Base-by-base conservation (phyloP, 1,140 invertebrate species). In the Drosophila willistoni region DNA sequence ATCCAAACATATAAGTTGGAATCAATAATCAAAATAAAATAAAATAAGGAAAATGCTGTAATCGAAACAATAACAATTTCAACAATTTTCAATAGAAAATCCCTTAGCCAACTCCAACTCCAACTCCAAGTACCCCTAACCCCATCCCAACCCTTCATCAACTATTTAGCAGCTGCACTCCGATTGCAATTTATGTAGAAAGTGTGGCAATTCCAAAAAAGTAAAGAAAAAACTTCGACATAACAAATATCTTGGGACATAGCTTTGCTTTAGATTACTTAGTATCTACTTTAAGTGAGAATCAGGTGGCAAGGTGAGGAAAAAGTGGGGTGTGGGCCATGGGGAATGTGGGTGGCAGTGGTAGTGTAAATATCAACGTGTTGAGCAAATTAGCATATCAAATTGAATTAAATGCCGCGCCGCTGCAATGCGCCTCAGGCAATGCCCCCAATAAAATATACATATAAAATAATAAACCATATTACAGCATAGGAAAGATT, bases 381-480 rank as follows among this genome's bases (percentile, higher is more conserved):
- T 70, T 77, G 66, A 73, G 79, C 66, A 82, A 77, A 84, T 84
- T 84, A 90, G 75, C 85, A 89, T 89, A 81, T 76, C 78, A 90
- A 90, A 90, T 90, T 89, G 85, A 90, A 87, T 90, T 81, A 90
- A 81, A 65, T 54, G 82, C 70, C 56, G 82, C 56, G 82, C 70
- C 56, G 82, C 72, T 76, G 61, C 74, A 85, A 79, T 84, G 71
- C 64, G 72, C 64, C 73, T 42, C 63, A 68, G 71, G 61, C 62
- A 60, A 61, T 65, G 67, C 55, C 76, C 76, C 71, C 76, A 78
- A 75, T 75, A 75, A 75, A 62, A 29, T 7, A 29, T 70, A 70
- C 56, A 67, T 71, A 67, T 36, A 71, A 71, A 51, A 65, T 65
- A 65, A 41, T 39, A 67, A 72, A 71, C 65, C 5, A 6, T 63